A percentile compares a stretch with the other conserved stretches of the same genome.
Evolutionary conservation across 2,888 invertebrate species (phyloP).

Genomic region (Loripinus fragilis): DNA sequence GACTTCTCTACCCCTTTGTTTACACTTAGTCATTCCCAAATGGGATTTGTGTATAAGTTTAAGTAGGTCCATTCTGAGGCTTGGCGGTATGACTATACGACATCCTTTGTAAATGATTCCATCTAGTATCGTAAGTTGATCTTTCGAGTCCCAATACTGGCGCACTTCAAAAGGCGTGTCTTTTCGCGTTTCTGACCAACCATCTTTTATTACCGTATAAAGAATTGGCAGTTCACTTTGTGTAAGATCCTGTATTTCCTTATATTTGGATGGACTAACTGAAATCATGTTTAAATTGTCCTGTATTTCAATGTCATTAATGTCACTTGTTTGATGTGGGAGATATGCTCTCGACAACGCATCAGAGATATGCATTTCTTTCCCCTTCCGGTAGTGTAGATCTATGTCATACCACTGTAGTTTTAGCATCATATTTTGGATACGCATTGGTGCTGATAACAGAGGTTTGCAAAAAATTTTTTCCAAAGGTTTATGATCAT

Average conservation of each 20-base stretch:
- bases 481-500: slow-evolving; percentile 58
- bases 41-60: slow-evolving; percentile 47
- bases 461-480: slow-evolving; percentile 50
- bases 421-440: slow-evolving; percentile 63
- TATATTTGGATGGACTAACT: too few relatives aligned
- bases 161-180: too few relatives aligned
- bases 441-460: slow-evolving; percentile 44
- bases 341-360: too few relatives aligned
- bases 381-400: too few relatives aligned
- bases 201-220: too few relatives aligned
- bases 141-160: too few relatives aligned
- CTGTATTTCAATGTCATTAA: too few relatives aligned
- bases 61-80: slow-evolving; percentile 40
- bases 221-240: slow-evolving; percentile 30
- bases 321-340: too few relatives aligned
- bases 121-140: too few relatives aligned
- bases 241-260: slow-evolving; percentile 60
- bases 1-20: slow-evolving; percentile 51
- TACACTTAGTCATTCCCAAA: slow-evolving; percentile 55
- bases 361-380: too few relatives aligned
- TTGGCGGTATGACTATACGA: too few relatives aligned
- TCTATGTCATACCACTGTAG: slow-evolving; percentile 58
- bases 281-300: too few relatives aligned
- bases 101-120: slow-evolving; percentile 52
- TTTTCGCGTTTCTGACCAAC: slow-evolving; percentile 46